Conservation (phyloP, 2,113 vertebrate species). For the Trogon melanurus region DNA sequence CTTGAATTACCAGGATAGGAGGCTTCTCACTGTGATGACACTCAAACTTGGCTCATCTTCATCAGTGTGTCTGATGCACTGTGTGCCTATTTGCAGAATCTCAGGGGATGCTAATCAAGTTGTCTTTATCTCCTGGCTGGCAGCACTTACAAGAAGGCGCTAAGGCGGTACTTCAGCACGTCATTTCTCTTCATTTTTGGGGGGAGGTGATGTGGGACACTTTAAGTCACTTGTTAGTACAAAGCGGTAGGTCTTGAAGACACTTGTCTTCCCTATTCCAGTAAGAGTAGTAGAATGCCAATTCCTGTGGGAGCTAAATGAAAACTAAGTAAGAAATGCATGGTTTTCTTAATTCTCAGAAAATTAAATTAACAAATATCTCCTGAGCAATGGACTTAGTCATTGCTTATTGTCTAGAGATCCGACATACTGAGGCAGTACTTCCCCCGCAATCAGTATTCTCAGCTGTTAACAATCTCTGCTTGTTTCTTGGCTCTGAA, state of each 20-base stretch:
- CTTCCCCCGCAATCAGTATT: background rate
- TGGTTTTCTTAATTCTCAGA: background rate
- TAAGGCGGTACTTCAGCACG: background rate
- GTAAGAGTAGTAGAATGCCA: background rate
- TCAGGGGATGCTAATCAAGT: slow-evolving; percentile 26
- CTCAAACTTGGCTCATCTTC: background rate
- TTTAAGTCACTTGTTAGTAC: background rate
- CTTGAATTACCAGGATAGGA: slow-evolving; percentile 19
- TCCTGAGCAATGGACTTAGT: background rate
- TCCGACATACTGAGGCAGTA: background rate
- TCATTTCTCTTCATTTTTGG: background rate
- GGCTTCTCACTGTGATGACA: slow-evolving; percentile 6
- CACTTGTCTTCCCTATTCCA: background rate
- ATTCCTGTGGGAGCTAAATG: background rate
- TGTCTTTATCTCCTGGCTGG: background rate
- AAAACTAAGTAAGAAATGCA: background rate
- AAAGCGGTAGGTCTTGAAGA: background rate
- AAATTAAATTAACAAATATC: background rate
- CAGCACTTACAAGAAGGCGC: background rate
- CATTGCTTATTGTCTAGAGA: background rate
- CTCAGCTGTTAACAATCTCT: background rate
- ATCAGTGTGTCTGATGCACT: slow-evolving; percentile 6
- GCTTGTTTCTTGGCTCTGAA: background rate
- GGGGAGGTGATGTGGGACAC: background rate
- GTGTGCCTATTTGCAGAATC: background rate